These are phyloP conservation scores for Pterobdella sp. DNA, from an alignment of 2,888 invertebrate genomes.

Conservation along the genomic window DNA sequence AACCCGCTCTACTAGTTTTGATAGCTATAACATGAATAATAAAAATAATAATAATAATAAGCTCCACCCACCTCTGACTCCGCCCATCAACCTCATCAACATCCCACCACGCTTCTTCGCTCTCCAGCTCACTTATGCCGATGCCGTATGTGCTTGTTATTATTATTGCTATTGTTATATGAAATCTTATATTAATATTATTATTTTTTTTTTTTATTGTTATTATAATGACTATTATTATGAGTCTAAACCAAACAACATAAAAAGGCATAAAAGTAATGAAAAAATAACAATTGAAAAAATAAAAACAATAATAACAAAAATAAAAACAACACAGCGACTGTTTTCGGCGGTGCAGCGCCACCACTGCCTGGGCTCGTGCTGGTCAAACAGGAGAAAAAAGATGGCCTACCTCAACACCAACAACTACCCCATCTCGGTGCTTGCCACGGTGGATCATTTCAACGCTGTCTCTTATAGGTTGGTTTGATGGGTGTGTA, in stretches of 20 bases:
- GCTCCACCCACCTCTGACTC: slow-evolving; percentile 32
- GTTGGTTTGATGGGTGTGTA: not conserved
- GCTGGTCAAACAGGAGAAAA: slow-evolving; percentile 79
- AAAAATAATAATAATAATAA: not conserved
- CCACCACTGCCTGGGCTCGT: slow-evolving; percentile 91
- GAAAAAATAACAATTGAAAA: no score
- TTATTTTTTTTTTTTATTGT: not conserved
- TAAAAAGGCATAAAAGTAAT: no score
- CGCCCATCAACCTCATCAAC: slow-evolving; percentile 33
- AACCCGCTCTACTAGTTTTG: not conserved
- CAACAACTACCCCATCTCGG: slow-evolving; percentile 53
- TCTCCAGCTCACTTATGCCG: slow-evolving; percentile 92
- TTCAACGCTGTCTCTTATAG: slow-evolving; percentile 70
- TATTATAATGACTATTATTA: not conserved
- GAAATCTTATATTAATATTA: not conserved
- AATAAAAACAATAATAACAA: no score
- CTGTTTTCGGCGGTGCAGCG: slow-evolving; percentile 86
- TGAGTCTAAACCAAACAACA: no score
- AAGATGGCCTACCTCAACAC: slow-evolving; percentile 53
- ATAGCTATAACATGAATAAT: not conserved
- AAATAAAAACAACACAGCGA: slow-evolving; percentile 63
- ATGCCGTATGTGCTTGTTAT: slow-evolving; percentile 62
- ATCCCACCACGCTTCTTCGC: slow-evolving; percentile 59
- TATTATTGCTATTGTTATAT: not conserved
- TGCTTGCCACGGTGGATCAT: slow-evolving; percentile 87